These are phyloP conservation scores for Tragelaphus eurycerus DNA, from an alignment of 2,797 vertebrate species.

Conservation along the genomic window DNA sequence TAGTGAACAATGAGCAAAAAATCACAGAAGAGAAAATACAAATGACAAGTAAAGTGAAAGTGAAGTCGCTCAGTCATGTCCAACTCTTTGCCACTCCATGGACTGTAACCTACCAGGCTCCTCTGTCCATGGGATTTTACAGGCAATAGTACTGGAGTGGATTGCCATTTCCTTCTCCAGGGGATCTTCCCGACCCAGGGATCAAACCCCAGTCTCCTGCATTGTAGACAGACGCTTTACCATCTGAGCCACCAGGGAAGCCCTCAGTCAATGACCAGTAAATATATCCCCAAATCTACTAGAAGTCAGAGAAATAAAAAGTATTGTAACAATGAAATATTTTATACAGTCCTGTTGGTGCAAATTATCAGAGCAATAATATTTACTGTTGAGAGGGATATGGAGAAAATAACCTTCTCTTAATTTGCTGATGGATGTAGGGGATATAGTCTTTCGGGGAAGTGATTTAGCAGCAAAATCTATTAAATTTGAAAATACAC, in stretches of 20 bases:
- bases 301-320: background rate
- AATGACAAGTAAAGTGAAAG: background rate
- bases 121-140: too few species aligned
- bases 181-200: too few species aligned
- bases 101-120: too few species aligned
- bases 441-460: background rate
- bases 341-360: background rate
- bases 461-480: slow-evolving; percentile 12
- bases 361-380: background rate
- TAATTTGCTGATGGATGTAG: slow-evolving; percentile 10
- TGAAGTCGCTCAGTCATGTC: too few species aligned
- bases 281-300: background rate
- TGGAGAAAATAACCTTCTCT: background rate
- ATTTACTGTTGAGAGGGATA: background rate
- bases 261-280: background rate
- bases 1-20: background rate
- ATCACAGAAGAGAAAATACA: background rate
- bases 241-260: too few species aligned
- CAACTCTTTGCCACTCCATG: too few species aligned
- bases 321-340: background rate
- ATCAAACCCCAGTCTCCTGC: too few species aligned
- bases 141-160: too few species aligned
- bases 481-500: slow-evolving; percentile 36
- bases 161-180: too few species aligned
- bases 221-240: too few species aligned